Evolutionary conservation across 2,888 invertebrate genomes (phyloP), one percentile per base, ranked within the genome.

Genomic region (Anoplius nigerrimus): DNA sequence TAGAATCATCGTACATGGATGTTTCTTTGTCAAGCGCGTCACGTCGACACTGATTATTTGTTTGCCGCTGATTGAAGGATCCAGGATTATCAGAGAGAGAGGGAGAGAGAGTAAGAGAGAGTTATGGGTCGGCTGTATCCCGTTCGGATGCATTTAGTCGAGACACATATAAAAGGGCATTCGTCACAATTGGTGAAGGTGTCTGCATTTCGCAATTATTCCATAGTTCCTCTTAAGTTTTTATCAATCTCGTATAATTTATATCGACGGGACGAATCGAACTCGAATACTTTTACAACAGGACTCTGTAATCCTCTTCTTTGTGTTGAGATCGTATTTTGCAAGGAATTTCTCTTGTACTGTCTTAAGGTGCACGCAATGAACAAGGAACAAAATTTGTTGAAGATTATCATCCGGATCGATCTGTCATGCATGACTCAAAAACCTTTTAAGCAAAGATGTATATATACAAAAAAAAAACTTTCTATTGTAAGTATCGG

Each of bases 401-500:
- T 55, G 48, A 51, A 57, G 59, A 55, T 67, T 71, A 68, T 69
- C 62, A 64, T 72, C 21, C 57, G 62, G 68, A 70, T 66, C 54
- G 51, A 71, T 68, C 54, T 58, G 69, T 63, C 61, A 69, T 62
- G 69, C 62, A 75, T 76, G 66, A 73, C 68, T 67, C 64, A 54
- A 71, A 62, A 70, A 64, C 34, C 61, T 74, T 71, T 72, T 58
- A 72, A 67, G 53, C 74, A 73, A 72, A 62, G 62, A 64, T 75
- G 72, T 72, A 73, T 75, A 74, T 79, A 79, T 81, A 75, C 71
- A 78, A 72, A 75, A 78, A 73, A 81, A 71, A 72, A 62, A 67
- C 72, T 74, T 78, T 80, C 81, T 83, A 82, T 72, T 83, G 75
- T 82, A 82, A 82, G 79, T 83, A 84, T 85, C 78, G 82, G 83